Conservation (phyloP, 2,113 vertebrate species). For the Hypanus sabinus region DNA sequence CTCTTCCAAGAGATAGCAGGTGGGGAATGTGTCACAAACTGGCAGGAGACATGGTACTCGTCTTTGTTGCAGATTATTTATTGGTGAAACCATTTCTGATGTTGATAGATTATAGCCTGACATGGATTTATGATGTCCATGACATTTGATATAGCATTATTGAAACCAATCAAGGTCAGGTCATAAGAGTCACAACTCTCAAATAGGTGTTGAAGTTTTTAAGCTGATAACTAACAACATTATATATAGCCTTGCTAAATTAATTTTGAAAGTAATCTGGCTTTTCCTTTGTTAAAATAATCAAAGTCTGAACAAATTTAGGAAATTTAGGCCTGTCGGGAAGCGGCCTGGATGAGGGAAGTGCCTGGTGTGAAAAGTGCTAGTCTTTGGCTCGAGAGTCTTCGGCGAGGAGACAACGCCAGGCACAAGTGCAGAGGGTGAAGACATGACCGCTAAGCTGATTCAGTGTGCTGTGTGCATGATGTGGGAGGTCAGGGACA, state of each 20-base stretch:
- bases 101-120: neutral
- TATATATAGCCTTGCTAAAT: neutral
- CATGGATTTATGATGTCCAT: neutral
- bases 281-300: neutral
- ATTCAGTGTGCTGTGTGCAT: too few relatives aligned
- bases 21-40: neutral
- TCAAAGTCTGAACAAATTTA: neutral
- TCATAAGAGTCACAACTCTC: neutral
- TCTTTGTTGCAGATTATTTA: neutral
- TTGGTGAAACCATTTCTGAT: neutral
- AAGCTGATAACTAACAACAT: too few relatives aligned
- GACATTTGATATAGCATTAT: neutral
- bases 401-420: too few relatives aligned
- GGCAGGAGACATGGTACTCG: neutral
- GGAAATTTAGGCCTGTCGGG: too few relatives aligned
- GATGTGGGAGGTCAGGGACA: too few relatives aligned
- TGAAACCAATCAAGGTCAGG: neutral
- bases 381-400: too few relatives aligned
- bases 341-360: too few relatives aligned
- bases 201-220: neutral
- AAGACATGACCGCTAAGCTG: too few relatives aligned
- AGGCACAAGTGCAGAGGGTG: too few relatives aligned
- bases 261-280: neutral
- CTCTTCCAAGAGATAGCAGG: neutral
- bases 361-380: too few relatives aligned